Evolutionary conservation across 2,888 invertebrate species (phyloP), one percentile per base, ranked within the genome.

Genomic region (Mimumesa dahlbomi): DNA sequence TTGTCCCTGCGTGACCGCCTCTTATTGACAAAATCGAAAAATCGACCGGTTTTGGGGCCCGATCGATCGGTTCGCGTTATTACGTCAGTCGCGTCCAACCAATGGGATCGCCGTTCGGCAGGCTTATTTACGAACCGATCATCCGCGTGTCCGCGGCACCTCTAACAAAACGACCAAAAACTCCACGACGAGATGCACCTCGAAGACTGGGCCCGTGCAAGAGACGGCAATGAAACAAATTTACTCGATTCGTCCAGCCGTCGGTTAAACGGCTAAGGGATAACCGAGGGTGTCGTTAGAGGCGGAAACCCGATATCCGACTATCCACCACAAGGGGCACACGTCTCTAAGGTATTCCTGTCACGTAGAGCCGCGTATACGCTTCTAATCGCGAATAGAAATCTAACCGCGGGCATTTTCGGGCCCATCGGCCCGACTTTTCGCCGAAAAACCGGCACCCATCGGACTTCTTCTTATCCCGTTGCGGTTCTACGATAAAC

Each of bases 1-100:
- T 84, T 83, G 81, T 83, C 79, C 59, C 69, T 62, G 66, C 75
- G 65, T 75, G 80, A 75, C 61, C 72, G 48, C 67, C 53, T 64
- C 61, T 54, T 62, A 76, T 71, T 68, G 65, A 63, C 59, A 57
- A 64, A 74, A 77, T 74, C 65, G 69, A 69, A 58, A 49, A 73
- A 53, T 25, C 61, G 25, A 61, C 1, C 48, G 25, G n/a, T n/a
- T n/a, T n/a, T n/a, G n/a, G n/a, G n/a, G 42, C 16, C 25, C 22
- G 16, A 48, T 25, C 48, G 9, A 19, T 29, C 50, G 31, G 7
- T 25, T 25, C 25, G 25, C 25, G 25, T 18, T 25, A 25, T 25
- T 25, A 5, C 25, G 25, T 25, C 25, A 7, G 25, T n/a, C n/a
- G n/a, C n/a, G n/a, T n/a, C n/a, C n/a, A n/a, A n/a, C n/a, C n/a